A percentile compares a stretch with the other conserved stretches of the same genome.
Evolutionary conservation across 1,140 invertebrate species (phyloP).

Genomic region (Drosophila willistoni): DNA sequence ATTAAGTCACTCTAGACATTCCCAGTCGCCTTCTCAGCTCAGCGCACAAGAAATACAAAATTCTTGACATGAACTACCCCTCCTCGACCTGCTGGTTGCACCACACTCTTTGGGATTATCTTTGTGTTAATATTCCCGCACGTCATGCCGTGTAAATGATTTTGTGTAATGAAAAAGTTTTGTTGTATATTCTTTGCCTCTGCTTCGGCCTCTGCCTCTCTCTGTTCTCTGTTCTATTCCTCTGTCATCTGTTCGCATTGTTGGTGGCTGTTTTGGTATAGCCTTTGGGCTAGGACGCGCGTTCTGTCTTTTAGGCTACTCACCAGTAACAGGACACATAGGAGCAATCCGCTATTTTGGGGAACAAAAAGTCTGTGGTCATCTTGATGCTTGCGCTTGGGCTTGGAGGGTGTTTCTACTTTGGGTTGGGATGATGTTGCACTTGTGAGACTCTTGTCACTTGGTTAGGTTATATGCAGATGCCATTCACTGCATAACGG

Average conservation of each 20-base stretch:
- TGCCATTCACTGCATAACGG: conserved; percentile 51
- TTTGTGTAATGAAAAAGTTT: conserved; percentile 61
- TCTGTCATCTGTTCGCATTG: conserved; percentile 26
- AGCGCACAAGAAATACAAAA: background rate
- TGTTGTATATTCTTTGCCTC: conserved; percentile 17
- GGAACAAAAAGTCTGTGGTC: conserved; percentile 84
- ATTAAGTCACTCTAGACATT: background rate
- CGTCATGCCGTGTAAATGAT: conserved; percentile 45
- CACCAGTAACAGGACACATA: conserved; percentile 89
- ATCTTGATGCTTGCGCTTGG: conserved; percentile 51
- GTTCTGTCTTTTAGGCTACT: conserved; percentile 63
- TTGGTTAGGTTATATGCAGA: background rate
- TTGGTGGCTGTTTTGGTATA: conserved; percentile 35
- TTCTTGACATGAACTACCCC: background rate
- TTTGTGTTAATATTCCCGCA: conserved; percentile 42
- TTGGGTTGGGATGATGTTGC: conserved; percentile 5
- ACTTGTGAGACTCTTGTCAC: conserved; percentile 13
- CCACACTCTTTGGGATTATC: conserved; percentile 17
- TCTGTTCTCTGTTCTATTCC: conserved; percentile 17
- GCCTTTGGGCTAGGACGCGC: conserved; percentile 22
- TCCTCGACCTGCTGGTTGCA: conserved; percentile 2
- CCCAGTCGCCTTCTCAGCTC: background rate
- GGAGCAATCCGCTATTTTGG: conserved; percentile 87
- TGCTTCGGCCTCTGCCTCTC: background rate
- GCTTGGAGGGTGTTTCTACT: conserved; percentile 12